These are phyloP conservation scores for Phasianus colchicus DNA, from an alignment of 2,113 vertebrate species.

Conservation along the genomic window DNA sequence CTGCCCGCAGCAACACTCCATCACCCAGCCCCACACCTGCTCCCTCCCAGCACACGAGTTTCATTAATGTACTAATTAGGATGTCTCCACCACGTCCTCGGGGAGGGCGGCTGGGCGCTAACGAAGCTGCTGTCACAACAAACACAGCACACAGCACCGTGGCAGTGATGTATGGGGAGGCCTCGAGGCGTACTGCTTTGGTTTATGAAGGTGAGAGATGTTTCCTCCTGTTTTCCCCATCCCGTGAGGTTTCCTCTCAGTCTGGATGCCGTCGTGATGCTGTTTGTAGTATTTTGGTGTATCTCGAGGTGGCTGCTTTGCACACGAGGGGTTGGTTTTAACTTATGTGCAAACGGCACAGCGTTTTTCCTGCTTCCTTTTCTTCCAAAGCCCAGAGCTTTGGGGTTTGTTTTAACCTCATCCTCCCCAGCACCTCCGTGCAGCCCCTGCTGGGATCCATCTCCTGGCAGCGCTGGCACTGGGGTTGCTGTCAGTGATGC, in stretches of 20 bases:
- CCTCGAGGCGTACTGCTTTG: neutral
- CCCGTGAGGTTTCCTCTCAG: neutral
- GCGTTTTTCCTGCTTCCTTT: neutral
- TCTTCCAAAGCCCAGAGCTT: neutral
- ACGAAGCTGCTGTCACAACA: constrained; percentile 36
- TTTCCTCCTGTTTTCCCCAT: neutral
- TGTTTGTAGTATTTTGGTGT: neutral
- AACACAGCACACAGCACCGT: neutral
- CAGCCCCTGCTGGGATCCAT: neutral
- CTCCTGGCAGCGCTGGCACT: neutral
- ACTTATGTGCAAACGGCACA: neutral
- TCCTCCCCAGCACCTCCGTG: neutral
- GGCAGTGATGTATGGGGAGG: neutral
- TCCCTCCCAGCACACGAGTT: neutral
- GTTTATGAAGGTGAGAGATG: neutral
- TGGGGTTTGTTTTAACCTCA: neutral
- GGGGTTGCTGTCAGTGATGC: neutral
- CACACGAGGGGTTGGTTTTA: neutral
- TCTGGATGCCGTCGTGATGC: neutral
- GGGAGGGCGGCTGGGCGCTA: constrained; percentile 4
- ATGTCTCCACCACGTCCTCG: neutral
- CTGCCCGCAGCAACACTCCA: neutral
- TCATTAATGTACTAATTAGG: constrained; percentile 7
- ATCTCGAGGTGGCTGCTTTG: neutral
- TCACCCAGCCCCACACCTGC: neutral